Evolutionary conservation across 2,797 vertebrate genomes (phyloP).

Genomic region (Bothrops alternatus): DNA sequence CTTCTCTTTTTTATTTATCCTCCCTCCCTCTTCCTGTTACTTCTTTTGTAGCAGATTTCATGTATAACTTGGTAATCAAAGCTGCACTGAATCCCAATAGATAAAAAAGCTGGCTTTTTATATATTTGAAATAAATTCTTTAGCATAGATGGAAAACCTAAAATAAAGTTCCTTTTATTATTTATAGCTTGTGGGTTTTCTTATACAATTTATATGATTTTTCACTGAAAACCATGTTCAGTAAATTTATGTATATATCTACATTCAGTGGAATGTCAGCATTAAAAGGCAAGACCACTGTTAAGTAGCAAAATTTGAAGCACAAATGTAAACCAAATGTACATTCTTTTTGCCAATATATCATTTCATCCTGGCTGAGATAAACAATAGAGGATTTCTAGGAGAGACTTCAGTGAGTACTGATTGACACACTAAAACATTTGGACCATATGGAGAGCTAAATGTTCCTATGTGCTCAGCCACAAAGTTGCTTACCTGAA

Average conservation of each 20-base stretch:
- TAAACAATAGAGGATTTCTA: background rate
- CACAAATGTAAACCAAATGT: background rate
- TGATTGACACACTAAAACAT: background rate
- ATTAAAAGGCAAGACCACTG: background rate
- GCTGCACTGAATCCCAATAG: background rate
- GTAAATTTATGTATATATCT: background rate
- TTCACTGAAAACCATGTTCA: background rate
- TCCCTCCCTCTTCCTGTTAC: background rate
- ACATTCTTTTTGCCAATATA: background rate
- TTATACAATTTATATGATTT: background rate
- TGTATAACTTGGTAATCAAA: background rate
- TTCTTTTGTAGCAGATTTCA: background rate
- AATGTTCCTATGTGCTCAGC: background rate
- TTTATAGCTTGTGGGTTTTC: background rate
- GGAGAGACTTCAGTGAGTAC: background rate
- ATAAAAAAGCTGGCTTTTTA: background rate
- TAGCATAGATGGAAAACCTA: background rate
- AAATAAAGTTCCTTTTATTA: background rate
- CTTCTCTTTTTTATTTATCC: background rate
- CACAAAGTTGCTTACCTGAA: background rate
- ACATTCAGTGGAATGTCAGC: background rate
- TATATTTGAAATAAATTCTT: background rate
- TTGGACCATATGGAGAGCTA: background rate
- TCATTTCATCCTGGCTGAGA: background rate
- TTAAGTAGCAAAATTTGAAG: constrained; percentile 2